A percentile compares a stretch with the other conserved stretches of the same genome.
Conservation (phyloP, 2,888 invertebrate species). For the Pherbina coryleti region DNA sequence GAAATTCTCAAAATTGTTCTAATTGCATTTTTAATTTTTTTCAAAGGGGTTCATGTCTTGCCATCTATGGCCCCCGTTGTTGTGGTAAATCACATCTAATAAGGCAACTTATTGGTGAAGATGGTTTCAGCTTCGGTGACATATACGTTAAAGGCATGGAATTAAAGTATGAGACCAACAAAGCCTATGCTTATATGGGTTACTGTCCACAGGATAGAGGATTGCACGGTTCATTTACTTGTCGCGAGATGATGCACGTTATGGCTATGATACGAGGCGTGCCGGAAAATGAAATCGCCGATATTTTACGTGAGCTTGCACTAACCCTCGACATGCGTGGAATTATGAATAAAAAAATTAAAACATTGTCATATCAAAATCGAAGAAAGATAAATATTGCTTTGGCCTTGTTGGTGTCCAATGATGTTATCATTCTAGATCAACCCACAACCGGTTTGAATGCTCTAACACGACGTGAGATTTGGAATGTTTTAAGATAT, state of each 20-base stretch:
- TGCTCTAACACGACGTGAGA: conserved; percentile 81
- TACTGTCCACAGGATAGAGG: conserved; percentile 80
- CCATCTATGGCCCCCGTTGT: conserved; percentile 83
- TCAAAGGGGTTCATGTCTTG: conserved; percentile 77
- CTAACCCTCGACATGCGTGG: conserved; percentile 73
- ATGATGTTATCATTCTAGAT: conserved; percentile 77
- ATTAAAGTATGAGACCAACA: conserved; percentile 71
- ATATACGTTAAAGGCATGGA: conserved; percentile 75
- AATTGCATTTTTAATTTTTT: too few species aligned
- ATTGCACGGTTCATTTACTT: conserved; percentile 76
- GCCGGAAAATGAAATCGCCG: conserved; percentile 55
- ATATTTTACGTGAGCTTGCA: conserved; percentile 70
- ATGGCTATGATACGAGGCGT: conserved; percentile 76
- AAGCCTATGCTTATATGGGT: conserved; percentile 73
- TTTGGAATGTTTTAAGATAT: conserved; percentile 81
- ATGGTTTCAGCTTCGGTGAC: conserved; percentile 77
- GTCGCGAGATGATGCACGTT: conserved; percentile 76
- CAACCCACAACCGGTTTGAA: conserved; percentile 73
- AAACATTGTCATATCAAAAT: conserved; percentile 76
- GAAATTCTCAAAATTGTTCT: too few species aligned
- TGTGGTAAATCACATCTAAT: conserved; percentile 88
- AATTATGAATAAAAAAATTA: conserved; percentile 74
- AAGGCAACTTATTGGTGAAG: conserved; percentile 86
- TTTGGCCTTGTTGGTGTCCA: conserved; percentile 77
- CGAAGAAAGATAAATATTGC: conserved; percentile 80